Evolutionary conservation across 1,140 invertebrate species (phyloP).

Genomic region (Platorchestia sp.): DNA sequence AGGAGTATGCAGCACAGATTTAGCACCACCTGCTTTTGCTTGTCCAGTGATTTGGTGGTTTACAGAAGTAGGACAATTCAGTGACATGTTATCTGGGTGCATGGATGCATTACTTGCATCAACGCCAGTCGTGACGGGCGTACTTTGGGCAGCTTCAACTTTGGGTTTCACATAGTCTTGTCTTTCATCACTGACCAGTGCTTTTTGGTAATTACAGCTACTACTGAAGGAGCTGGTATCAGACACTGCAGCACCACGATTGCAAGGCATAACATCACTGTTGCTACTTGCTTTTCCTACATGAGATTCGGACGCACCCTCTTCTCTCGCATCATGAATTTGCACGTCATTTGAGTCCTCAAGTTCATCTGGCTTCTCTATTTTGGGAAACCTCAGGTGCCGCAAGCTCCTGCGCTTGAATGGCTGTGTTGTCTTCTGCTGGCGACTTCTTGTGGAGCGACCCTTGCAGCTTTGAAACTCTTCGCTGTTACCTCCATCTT

Average conservation of each 20-base stretch:
- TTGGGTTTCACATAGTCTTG: not conserved
- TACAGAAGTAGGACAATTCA: not conserved
- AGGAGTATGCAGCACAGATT: not conserved
- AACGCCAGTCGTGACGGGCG: not conserved
- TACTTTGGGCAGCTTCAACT: not conserved
- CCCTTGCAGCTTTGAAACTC: not conserved
- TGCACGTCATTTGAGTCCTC: not conserved
- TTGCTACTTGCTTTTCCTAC: not conserved
- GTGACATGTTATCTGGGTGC: not conserved
- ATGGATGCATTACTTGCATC: not conserved
- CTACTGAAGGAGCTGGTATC: not conserved
- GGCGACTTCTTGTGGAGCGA: not conserved
- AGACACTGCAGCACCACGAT: not conserved
- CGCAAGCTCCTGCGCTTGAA: not conserved
- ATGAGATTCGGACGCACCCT: constrained; percentile 5
- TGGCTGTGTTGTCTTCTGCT: not conserved
- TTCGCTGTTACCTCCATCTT: constrained; percentile 47
- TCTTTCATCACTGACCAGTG: not conserved
- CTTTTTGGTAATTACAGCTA: not conserved
- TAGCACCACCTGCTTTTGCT: not conserved
- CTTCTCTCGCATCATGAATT: not conserved
- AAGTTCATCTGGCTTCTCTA: not conserved
- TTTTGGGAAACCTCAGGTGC: not conserved
- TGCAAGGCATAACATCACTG: not conserved
- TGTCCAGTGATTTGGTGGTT: not conserved